Conservation (phyloP, 1,140 invertebrate genomes). For the Psilanteris sp. region DNA sequence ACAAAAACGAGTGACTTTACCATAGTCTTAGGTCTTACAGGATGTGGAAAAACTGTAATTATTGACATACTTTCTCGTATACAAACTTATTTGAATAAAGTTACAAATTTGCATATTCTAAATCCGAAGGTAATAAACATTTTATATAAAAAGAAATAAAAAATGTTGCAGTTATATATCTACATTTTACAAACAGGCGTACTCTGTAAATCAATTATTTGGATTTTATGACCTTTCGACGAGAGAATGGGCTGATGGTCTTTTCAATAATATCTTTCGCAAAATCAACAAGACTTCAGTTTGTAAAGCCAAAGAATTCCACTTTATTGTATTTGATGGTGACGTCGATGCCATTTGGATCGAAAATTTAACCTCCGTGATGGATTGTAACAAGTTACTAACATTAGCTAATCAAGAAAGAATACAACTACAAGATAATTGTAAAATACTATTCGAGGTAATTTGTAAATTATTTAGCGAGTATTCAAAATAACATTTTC, state of each 20-base stretch:
- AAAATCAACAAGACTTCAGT: conserved; percentile 90
- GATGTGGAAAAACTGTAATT: conserved; percentile 93
- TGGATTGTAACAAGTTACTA: conserved; percentile 94
- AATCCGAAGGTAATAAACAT: conserved; percentile 88
- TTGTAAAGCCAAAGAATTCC: conserved; percentile 84
- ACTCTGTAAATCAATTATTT: conserved; percentile 92
- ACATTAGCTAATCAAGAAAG: conserved; percentile 94
- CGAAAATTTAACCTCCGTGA: conserved; percentile 97
- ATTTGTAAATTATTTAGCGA: conserved; percentile 1
- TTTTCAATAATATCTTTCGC: conserved; percentile 93
- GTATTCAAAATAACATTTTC: too few species aligned
- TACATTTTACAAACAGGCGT: too few species aligned
- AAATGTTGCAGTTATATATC: too few species aligned
- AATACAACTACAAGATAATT: conserved; percentile 89
- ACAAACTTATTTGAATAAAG: conserved; percentile 86
- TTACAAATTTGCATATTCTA: conserved; percentile 87
- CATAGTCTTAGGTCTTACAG: conserved; percentile 95
- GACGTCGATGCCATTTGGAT: conserved; percentile 96
- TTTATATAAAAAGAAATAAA: too few species aligned
- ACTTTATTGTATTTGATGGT: conserved; percentile 94
- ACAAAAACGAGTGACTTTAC: conserved; percentile 95
- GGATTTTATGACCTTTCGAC: conserved; percentile 91
- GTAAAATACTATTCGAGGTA: conserved; percentile 93
- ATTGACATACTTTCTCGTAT: conserved; percentile 89
- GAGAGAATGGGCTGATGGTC: conserved; percentile 94